Evolutionary conservation across 2,113 vertebrate species (phyloP).

Genomic region (Crotalus viridis): DNA sequence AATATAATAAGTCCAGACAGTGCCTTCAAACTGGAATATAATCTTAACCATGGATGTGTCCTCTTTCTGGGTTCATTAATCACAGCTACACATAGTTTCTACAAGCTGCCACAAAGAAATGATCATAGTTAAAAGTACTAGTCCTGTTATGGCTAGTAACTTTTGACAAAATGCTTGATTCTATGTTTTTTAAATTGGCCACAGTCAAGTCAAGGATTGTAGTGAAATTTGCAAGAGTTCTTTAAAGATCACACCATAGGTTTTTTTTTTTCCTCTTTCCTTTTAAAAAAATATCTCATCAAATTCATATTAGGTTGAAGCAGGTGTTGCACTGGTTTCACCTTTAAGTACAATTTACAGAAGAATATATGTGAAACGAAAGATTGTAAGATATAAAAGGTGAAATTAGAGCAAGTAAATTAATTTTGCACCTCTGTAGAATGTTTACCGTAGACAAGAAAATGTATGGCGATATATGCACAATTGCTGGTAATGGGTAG

Average conservation of each 20-base stretch:
- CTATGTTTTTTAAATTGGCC: conserved; percentile 14
- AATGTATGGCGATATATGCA: background rate
- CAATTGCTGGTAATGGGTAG: background rate
- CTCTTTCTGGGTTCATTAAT: background rate
- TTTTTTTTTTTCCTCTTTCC: background rate
- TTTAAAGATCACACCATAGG: background rate
- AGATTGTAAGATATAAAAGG: background rate
- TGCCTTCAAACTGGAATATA: background rate
- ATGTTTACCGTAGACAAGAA: background rate
- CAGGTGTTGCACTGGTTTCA: background rate
- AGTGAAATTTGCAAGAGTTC: background rate
- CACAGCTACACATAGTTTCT: background rate
- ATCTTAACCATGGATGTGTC: background rate
- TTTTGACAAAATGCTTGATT: conserved; percentile 8
- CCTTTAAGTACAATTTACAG: background rate
- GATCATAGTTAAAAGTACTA: background rate
- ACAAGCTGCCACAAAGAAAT: background rate
- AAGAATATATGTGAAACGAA: background rate
- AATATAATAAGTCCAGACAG: background rate
- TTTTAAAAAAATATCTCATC: background rate
- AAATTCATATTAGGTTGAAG: background rate
- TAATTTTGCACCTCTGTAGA: background rate
- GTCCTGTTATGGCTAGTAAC: background rate
- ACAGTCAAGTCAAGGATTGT: conserved; percentile 8
- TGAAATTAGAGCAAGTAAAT: background rate